Conservation (phyloP, 2,113 vertebrate species). For the Toxotes jaculatrix region DNA sequence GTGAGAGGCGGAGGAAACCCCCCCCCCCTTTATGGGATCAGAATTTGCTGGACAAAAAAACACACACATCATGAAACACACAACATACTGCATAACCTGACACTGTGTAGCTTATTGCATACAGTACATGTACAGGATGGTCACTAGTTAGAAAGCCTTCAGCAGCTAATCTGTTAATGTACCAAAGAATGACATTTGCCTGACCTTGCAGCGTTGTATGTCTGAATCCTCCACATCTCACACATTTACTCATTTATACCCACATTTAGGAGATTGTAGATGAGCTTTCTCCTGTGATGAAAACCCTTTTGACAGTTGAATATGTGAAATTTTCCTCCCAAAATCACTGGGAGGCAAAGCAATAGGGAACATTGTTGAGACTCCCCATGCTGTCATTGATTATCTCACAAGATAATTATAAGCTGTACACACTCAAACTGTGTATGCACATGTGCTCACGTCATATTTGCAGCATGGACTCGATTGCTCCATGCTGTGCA, state of each 20-base stretch:
- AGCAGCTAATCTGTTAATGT: conserved; percentile 15
- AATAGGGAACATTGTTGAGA: neutral
- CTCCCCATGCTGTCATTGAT: neutral
- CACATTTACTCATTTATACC: neutral
- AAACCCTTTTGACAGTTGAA: neutral
- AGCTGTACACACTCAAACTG: neutral
- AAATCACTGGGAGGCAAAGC: neutral
- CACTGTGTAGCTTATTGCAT: neutral
- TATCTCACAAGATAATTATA: conserved; percentile 12
- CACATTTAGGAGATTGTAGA: neutral
- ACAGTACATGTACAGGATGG: neutral
- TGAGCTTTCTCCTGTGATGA: neutral
- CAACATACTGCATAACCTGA: neutral
- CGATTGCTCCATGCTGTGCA: neutral
- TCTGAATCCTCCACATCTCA: neutral
- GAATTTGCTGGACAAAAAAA: neutral
- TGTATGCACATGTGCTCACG: neutral
- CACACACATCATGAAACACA: neutral
- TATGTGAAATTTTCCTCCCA: neutral
- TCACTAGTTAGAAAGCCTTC: neutral
- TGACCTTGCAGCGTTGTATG: neutral
- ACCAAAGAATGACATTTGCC: conserved; percentile 11
- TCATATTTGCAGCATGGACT: conserved; percentile 1
- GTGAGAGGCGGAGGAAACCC: conserved; percentile 75
- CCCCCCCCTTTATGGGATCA: neutral